Conservation (phyloP, 2,113 vertebrate genomes). For the Halcyon malimbica region DNA sequence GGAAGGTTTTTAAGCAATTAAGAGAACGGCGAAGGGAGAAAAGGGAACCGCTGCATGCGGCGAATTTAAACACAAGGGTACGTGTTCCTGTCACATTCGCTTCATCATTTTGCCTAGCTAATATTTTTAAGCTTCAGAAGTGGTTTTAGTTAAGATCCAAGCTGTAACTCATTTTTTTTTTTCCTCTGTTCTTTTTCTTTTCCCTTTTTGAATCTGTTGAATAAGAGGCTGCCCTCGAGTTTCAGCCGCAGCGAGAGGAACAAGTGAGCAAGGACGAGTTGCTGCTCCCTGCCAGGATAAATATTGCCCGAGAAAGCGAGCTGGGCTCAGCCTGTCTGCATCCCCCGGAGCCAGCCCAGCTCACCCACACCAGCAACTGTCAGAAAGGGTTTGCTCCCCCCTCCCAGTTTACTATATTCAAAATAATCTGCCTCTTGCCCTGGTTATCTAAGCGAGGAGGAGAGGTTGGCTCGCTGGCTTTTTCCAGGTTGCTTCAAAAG, state of each 20-base stretch:
- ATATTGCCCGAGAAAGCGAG: not conserved
- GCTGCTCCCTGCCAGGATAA: not conserved
- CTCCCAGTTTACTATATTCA: not conserved
- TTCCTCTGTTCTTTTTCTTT: not conserved
- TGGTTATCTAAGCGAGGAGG: not conserved
- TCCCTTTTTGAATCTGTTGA: not conserved
- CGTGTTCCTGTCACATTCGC: not conserved
- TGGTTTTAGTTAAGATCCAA: not conserved
- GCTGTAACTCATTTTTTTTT: not conserved
- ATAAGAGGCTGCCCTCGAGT: not conserved
- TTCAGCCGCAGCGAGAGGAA: not conserved
- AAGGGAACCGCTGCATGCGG: not conserved
- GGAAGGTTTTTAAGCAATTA: not conserved
- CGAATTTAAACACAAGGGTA: fast-evolving
- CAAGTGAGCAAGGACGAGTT: not conserved
- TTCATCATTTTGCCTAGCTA: not conserved
- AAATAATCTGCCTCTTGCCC: not conserved
- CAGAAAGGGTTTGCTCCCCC: not conserved
- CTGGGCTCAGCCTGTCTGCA: not conserved
- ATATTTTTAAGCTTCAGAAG: not conserved
- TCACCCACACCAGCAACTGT: not conserved
- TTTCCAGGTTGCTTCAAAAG: not conserved
- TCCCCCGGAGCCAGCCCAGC: not conserved
- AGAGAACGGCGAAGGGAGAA: not conserved
- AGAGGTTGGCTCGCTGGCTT: not conserved